phyloP scores from a whole-genome alignment of 1,140 invertebrate genomes.

The Argopecten irradians region DNA sequence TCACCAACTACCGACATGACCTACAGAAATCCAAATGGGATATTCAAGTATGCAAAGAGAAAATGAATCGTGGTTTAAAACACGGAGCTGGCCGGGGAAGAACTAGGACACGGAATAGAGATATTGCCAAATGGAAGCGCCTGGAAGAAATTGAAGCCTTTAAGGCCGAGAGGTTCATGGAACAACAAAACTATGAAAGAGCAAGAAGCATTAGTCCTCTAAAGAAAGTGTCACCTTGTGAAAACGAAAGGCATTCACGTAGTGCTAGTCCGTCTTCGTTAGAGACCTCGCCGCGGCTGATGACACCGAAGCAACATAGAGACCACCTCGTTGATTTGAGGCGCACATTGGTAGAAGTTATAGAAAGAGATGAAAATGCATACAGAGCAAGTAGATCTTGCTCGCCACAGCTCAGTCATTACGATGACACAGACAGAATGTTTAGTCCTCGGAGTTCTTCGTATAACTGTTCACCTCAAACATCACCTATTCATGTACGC shows the following conservation, averaged over 20 bases:
- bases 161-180: constrained; percentile 64
- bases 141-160: constrained; percentile 68
- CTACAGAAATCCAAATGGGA: constrained; percentile 62
- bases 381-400: constrained; percentile 42
- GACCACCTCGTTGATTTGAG: constrained; percentile 59
- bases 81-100: constrained; percentile 55
- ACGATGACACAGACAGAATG: background rate
- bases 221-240: constrained; percentile 29
- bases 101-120: constrained; percentile 54
- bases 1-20: constrained; percentile 57
- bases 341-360: constrained; percentile 57
- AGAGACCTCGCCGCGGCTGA: constrained; percentile 32
- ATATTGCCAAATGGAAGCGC: constrained; percentile 53
- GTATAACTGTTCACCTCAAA: background rate
- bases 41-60: constrained; percentile 59
- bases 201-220: constrained; percentile 40
- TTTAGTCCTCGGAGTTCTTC: constrained; percentile 36
- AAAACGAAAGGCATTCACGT: background rate
- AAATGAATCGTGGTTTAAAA: constrained; percentile 47
- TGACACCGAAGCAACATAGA: constrained; percentile 63
- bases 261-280: constrained; percentile 38
- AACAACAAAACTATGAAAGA: constrained; percentile 54
- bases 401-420: constrained; percentile 45
- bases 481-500: background rate
- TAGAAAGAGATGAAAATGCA: constrained; percentile 48